Percentiles rank a stretch among this genome's conserved stretches.
Evolutionary conservation across 2,888 invertebrate genomes (phyloP).

Genomic region (Arctia plantaginis): DNA sequence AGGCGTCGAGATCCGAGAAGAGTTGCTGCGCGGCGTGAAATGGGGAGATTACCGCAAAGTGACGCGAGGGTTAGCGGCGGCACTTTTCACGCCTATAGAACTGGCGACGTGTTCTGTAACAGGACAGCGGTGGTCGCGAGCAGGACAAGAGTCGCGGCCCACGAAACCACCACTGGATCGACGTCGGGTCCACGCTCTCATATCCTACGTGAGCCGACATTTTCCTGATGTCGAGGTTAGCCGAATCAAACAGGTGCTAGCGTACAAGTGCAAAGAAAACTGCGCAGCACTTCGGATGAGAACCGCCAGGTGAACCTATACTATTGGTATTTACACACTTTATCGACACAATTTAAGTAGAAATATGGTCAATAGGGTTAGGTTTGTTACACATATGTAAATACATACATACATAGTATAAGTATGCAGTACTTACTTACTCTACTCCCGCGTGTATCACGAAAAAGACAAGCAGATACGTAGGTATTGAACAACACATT

Average conservation of each 20-base stretch:
- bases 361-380: not conserved
- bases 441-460: too few species aligned
- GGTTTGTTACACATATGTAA: not conserved
- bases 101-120: conserved; percentile 91
- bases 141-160: conserved; percentile 90
- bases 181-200: conserved; percentile 91
- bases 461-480: too few species aligned
- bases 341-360: conserved; percentile 1
- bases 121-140: conserved; percentile 91
- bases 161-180: conserved; percentile 91
- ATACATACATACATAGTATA: not conserved
- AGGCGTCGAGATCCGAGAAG: conserved; percentile 91
- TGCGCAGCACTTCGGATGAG: conserved; percentile 91
- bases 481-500: too few species aligned
- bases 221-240: conserved; percentile 92
- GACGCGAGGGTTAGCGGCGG: conserved; percentile 91
- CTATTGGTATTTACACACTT: conserved; percentile 15
- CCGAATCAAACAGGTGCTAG: conserved; percentile 91
- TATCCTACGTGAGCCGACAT: conserved; percentile 90
- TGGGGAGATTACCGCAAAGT: conserved; percentile 92
- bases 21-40: conserved; percentile 89
- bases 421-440: too few species aligned
- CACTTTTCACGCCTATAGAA: conserved; percentile 90
- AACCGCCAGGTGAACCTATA: conserved; percentile 87
- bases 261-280: conserved; percentile 92